Evolutionary conservation across 1,140 invertebrate genomes (phyloP).

Genomic region (Grapholita molesta): DNA sequence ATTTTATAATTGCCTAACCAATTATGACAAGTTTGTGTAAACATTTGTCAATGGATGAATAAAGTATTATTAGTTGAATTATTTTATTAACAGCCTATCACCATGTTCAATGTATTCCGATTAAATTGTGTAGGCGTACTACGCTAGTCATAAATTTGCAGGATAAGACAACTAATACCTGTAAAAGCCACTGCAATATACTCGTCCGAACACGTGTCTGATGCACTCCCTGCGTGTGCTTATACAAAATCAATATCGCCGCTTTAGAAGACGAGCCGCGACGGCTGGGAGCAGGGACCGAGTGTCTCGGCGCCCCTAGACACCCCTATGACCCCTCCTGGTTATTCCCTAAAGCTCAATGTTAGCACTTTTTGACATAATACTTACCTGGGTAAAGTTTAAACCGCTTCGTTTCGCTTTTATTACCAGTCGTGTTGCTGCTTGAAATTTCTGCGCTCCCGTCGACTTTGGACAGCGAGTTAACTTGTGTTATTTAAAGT

Average conservation of each 20-base stretch:
- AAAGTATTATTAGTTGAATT: neutral
- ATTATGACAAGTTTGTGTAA: neutral
- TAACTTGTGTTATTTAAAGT: conserved; percentile 16
- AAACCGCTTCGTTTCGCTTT: conserved; percentile 57
- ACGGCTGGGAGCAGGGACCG: conserved; percentile 40
- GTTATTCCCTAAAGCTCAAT: conserved; percentile 46
- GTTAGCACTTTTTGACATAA: conserved; percentile 64
- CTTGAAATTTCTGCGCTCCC: conserved; percentile 34
- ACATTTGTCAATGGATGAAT: neutral
- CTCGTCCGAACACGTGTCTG: conserved; percentile 2
- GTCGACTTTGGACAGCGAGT: neutral
- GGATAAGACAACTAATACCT: neutral
- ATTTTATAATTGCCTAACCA: neutral
- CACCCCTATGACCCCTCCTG: conserved; percentile 46
- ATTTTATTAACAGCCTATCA: neutral
- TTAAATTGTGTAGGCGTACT: neutral
- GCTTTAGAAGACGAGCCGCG: conserved; percentile 40
- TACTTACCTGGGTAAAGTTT: conserved; percentile 62
- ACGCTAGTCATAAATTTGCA: neutral
- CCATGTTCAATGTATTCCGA: neutral
- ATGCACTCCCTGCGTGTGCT: conserved; percentile 27
- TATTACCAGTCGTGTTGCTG: conserved; percentile 47
- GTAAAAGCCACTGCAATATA: neutral
- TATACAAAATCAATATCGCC: conserved; percentile 54
- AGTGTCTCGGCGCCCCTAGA: conserved; percentile 42